Base-by-base conservation (phyloP, 1,140 invertebrate species). In the Ruditapes philippinarum region DNA sequence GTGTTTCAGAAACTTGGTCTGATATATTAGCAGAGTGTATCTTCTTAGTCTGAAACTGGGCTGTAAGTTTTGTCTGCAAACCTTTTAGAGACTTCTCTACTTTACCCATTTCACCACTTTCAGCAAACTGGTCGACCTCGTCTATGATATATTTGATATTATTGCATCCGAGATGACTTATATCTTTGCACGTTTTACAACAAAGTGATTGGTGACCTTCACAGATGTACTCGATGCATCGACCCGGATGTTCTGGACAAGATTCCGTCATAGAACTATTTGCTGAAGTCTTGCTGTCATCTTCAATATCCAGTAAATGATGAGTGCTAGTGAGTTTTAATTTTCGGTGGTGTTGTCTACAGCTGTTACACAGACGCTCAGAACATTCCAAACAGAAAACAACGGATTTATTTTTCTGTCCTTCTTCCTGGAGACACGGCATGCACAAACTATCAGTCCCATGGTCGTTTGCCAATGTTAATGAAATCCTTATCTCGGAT, bases 361-460 rank as follows among this genome's bases (percentile, higher is more conserved):
- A 83, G 12, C 4, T 25, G 14, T 3, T 22, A 73, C 81, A 83
- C 40, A 83, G 40, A 31, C 70, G 38, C 45, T 83, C 81, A 1
- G 81, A 45, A 70, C 81, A 83, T 70, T 83, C 81, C 17, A 83
- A 25, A 51, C 81, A 83, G 57, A 65, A 83, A n/a, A 70, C 62
- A 36, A 81, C 57, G 14, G 79, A 51, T 65, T 65, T 28, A n/a
- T 2, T 81, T 28, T 11, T 0, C 14, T 25, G 45, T 42, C 38
- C 51, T 4, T 42, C 57, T 1, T 57, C 79, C 19, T 40, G 60
- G 3, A 22, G 36, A 45, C 79, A 81, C 12, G 36, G 49, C 2
- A 7, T 54, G 25, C 79, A 81, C n/a, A 22, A 7, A 9, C 2
- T 54, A 28, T 80, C 78, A 14, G 49, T 42, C 12, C 57, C 79